phyloP scores from a whole-genome alignment of 2,113 vertebrate genomes.

The Bos taurus region DNA sequence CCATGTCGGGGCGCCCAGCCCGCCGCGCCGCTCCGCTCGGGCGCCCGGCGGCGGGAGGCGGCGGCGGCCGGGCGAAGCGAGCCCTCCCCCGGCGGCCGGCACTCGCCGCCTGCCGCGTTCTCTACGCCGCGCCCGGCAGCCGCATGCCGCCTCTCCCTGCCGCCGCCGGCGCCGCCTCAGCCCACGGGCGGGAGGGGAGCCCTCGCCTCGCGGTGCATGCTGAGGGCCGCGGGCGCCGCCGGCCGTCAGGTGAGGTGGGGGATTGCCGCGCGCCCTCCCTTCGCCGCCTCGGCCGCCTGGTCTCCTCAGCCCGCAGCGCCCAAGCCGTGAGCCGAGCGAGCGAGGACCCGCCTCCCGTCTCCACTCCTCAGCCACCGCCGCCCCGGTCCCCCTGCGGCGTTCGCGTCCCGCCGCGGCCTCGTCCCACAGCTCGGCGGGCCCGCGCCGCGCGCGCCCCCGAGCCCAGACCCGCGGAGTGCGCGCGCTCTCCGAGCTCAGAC shows the following conservation, averaged over 20 bases:
- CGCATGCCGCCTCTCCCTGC: constrained; percentile 51
- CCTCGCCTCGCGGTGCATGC: constrained; percentile 41
- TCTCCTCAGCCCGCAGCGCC: neutral
- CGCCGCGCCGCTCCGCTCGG: constrained; percentile 32
- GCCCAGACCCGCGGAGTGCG: neutral
- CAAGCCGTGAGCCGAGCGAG: neutral
- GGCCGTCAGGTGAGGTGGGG: neutral
- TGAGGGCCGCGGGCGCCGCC: constrained; percentile 53
- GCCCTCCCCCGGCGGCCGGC: constrained; percentile 35
- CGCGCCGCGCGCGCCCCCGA: constrained; percentile 46
- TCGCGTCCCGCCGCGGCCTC: neutral
- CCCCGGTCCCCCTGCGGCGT: constrained; percentile 28
- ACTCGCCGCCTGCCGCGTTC: constrained; percentile 53
- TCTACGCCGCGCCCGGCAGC: constrained; percentile 65
- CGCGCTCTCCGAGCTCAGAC: too few species aligned
- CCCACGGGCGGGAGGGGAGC: constrained; percentile 51
- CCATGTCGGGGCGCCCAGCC: constrained; percentile 85
- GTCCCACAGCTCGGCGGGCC: neutral
- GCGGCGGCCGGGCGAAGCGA: constrained; percentile 31
- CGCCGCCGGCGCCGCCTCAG: constrained; percentile 49
- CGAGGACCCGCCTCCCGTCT: neutral
- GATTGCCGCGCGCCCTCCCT: neutral
- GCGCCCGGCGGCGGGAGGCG: constrained; percentile 48
- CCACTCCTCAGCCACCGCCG: neutral
- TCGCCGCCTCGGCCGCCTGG: neutral